Evolutionary conservation across 2,888 invertebrate species (phyloP).

Genomic region (Eucriotettix oculatus): DNA sequence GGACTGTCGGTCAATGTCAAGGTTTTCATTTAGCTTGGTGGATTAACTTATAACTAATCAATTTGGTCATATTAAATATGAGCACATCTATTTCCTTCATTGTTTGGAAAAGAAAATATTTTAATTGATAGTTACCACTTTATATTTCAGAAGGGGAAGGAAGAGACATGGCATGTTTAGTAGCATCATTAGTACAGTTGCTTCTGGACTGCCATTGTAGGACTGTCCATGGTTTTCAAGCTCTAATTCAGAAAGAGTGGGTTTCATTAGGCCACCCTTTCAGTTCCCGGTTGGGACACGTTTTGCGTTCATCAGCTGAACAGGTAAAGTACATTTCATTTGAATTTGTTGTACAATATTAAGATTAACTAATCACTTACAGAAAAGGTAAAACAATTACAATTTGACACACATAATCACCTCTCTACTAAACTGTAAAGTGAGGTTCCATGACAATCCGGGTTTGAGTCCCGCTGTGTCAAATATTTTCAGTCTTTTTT

Average conservation of each 20-base stretch:
- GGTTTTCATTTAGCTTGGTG: too few relatives aligned
- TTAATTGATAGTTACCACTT: background rate
- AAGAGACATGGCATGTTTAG: conserved; percentile 72
- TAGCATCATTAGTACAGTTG: conserved; percentile 75
- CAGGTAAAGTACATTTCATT: conserved; percentile 3
- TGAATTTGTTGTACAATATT: too few relatives aligned
- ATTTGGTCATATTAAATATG: too few relatives aligned
- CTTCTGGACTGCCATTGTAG: conserved; percentile 70
- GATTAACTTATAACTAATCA: too few relatives aligned
- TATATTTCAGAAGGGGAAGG: conserved; percentile 49
- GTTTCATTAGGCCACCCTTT: conserved; percentile 83
- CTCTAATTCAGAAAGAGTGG: conserved; percentile 90
- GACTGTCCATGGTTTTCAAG: conserved; percentile 74
- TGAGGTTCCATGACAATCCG: too few relatives aligned
- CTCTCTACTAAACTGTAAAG: too few relatives aligned
- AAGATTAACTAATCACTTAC: too few relatives aligned
- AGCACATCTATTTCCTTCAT: background rate
- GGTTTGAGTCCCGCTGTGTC: too few relatives aligned
- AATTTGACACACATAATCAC: too few relatives aligned
- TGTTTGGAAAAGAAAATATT: background rate
- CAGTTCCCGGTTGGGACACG: conserved; percentile 28
- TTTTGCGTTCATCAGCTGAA: conserved; percentile 16
- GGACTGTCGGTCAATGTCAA: too few relatives aligned
- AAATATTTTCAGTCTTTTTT: too few relatives aligned
- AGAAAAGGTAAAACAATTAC: too few relatives aligned